A percentile compares a stretch with the other conserved stretches of the same genome.
phyloP scores from a whole-genome alignment of 2,797 vertebrate species.

The Rhinatrema bivittatum region DNA sequence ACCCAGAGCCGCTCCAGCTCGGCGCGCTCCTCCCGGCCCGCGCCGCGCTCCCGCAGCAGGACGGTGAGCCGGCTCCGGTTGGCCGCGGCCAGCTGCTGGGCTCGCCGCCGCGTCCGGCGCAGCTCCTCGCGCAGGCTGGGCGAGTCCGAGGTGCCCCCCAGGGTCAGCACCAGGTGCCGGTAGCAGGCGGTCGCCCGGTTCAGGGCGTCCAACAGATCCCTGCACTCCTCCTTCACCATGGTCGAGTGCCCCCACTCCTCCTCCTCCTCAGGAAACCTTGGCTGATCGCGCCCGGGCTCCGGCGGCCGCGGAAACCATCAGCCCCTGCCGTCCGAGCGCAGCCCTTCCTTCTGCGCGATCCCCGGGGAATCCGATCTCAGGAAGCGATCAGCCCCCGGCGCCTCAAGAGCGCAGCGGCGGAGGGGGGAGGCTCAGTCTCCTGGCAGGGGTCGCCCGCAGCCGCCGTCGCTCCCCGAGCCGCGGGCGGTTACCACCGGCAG shows the following conservation, averaged over 20 bases:
- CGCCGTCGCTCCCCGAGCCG: background rate
- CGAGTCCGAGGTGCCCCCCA: conserved; percentile 91
- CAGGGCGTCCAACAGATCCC: conserved; percentile 87
- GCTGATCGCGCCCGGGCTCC: no score
- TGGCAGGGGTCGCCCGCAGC: background rate
- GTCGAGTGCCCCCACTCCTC: background rate
- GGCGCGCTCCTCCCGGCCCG: conserved; percentile 75
- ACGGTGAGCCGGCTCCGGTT: conserved; percentile 77
- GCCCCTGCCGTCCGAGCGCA: no score
- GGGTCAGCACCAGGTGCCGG: conserved; percentile 82
- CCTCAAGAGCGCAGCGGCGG: background rate
- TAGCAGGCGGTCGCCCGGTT: conserved; percentile 91
- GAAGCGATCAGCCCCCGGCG: background rate
- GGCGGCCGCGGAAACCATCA: no score
- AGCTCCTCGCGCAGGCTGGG: conserved; percentile 91
- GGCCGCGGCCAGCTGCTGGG: conserved; percentile 83
- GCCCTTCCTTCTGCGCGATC: no score
- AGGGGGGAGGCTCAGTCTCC: background rate
- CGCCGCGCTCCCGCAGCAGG: conserved; percentile 74
- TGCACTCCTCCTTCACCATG: conserved; percentile 91
- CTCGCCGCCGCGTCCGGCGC: conserved; percentile 84
- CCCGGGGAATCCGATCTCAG: no score
- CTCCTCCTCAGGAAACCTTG: no score
- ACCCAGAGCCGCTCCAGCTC: conserved; percentile 97
- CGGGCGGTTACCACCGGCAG: background rate